A percentile compares a stretch with the other conserved stretches of the same genome.
Evolutionary conservation across 2,888 invertebrate genomes (phyloP).

Genomic region (Trichopria drosophilae): DNA sequence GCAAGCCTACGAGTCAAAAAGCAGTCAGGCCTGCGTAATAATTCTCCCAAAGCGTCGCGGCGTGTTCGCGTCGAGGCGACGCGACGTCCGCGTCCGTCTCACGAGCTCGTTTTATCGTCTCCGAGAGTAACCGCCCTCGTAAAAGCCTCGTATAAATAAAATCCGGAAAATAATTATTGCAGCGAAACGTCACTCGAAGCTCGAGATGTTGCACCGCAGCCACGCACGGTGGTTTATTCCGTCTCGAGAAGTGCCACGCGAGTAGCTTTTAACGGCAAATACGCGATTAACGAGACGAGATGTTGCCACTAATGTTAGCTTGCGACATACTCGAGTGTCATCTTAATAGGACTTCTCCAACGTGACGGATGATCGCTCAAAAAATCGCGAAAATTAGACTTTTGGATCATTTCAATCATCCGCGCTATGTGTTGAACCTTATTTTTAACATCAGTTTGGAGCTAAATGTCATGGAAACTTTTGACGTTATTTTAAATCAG

Average conservation of each 20-base stretch:
- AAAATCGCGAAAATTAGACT: too few species aligned
- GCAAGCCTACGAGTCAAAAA: conserved; percentile 15
- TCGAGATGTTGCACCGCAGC: neutral
- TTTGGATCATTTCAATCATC: too few species aligned
- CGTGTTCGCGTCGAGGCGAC: conserved; percentile 54
- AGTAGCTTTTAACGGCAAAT: conserved; percentile 50
- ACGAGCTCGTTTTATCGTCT: conserved; percentile 33
- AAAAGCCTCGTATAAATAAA: conserved; percentile 49
- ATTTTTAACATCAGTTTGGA: too few species aligned
- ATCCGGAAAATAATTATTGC: conserved; percentile 35
- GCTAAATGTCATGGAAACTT: too few species aligned
- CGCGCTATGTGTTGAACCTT: too few species aligned
- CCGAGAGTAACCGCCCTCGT: conserved; percentile 36
- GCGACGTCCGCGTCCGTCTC: conserved; percentile 53
- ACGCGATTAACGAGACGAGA: too few species aligned
- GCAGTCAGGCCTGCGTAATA: conserved; percentile 51
- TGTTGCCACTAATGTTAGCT: too few species aligned
- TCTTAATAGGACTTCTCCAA: too few species aligned
- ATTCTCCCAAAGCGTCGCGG: conserved; percentile 50
- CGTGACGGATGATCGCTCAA: too few species aligned
- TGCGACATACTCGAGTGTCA: too few species aligned
- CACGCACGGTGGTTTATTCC: conserved; percentile 31
- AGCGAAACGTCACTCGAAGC: conserved; percentile 5
- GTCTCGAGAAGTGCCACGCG: conserved; percentile 34
- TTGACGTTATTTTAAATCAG: too few species aligned